Evolutionary conservation across 2,113 vertebrate genomes (phyloP), one percentile per base, ranked within the genome.

Genomic region (Puntigrus tetrazona): DNA sequence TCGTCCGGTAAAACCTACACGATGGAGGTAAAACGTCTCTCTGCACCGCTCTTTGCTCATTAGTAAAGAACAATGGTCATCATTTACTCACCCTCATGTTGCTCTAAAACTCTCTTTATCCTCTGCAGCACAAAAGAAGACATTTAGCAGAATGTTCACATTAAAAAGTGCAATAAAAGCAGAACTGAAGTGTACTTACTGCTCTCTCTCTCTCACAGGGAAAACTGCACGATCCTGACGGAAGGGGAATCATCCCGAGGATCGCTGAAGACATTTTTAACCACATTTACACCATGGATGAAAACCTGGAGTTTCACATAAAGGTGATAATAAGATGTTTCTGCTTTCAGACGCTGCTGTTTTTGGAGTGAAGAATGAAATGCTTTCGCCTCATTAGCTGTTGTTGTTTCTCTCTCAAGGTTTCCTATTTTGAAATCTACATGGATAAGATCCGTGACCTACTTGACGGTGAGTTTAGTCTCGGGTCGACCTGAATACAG

Each of bases 371-470:
- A 57, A 9, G 13, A 1, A 22, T 69, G 3, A 38, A 22, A 69
- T 22, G 18, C 16, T 1, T 13, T 38, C 8, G 7, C 14, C 7
- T 43, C 69, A 25, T 73, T 4, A 8, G 69, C 38, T 4, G 38
- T 8, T 45, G 11, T 73, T 13, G 36, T 11, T 83, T 27, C 67
- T 47, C 65, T 63, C 69, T 7, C 59, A 86, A 98, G 97, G 97
- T 98, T 59, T 98, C 97, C 88, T 98, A 98, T 91, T 98, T 98
- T 93, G 97, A 98, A 86, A 98, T 98, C 92, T 98, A 98, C 90
- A 93, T 98, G 96, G 97, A 98, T 89, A 98, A 98, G 93, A 98
- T 98, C 74, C 95, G 97, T 61, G 97, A 98, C 87, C 95, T 98
- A 83, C 92, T 98, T 80, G 97, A 98, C 85, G 96, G 97, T 73